These are phyloP conservation scores for Seriola quinqueradiata DNA, from an alignment of 2,113 vertebrate genomes.

Conservation along the genomic window DNA sequence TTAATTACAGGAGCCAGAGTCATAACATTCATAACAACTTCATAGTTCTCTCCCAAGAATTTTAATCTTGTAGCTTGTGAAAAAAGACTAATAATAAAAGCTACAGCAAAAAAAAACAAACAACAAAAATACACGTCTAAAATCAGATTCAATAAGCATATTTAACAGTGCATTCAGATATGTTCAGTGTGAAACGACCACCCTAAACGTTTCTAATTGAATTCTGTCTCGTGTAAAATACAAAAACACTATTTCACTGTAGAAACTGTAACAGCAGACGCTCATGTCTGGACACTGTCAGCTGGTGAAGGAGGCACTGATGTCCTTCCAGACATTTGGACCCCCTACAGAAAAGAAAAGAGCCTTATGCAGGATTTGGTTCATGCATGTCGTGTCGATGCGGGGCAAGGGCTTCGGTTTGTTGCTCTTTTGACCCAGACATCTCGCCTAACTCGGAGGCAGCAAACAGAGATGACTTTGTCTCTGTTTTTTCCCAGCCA, in stretches of 20 bases:
- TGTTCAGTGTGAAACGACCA: too few relatives aligned
- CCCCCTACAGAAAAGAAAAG: neutral
- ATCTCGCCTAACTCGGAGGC: neutral
- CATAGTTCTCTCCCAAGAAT: too few relatives aligned
- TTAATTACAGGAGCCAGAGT: too few relatives aligned
- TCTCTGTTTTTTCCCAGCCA: neutral
- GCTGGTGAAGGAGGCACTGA: neutral
- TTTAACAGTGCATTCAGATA: too few relatives aligned
- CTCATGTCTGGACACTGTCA: neutral
- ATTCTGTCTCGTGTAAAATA: too few relatives aligned
- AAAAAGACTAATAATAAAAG: too few relatives aligned
- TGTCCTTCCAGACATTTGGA: neutral
- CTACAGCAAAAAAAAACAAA: too few relatives aligned
- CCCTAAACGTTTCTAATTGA: too few relatives aligned
- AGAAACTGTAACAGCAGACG: neutral
- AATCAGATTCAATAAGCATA: too few relatives aligned
- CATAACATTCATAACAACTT: too few relatives aligned
- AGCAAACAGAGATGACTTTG: neutral
- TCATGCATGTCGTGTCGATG: neutral
- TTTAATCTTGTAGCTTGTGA: too few relatives aligned
- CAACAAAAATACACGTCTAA: too few relatives aligned
- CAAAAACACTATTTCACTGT: neutral
- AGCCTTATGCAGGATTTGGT: neutral
- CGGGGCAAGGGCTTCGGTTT: neutral
- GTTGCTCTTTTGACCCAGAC: slow-evolving; percentile 24